Base-by-base conservation (phyloP, 2,113 vertebrate species). In the Nyctereutes procyonoides region DNA sequence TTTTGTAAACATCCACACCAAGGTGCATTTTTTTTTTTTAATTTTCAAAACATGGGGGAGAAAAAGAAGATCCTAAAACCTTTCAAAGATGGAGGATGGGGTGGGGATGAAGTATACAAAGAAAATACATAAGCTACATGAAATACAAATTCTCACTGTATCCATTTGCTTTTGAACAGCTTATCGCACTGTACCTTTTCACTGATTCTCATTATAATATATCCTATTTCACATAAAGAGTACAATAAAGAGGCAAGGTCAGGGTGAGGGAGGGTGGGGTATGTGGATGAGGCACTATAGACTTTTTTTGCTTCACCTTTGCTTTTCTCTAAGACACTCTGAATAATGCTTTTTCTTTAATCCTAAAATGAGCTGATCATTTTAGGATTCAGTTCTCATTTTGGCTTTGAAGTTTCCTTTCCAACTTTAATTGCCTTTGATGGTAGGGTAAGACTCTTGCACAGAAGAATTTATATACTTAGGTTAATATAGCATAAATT, bases 361-460 rank as follows among this genome's bases (percentile, higher is more conserved):
- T 97, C 96, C 81, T 62, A 74, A 98, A 98, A 95, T 93, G 20
- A 97, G 97, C 94, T 82, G 24, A 93, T 96, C 73, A 94, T 71
- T 98, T 98, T 96, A 93, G 65, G 0, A 93, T 98, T 98, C 96
- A 97, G 96, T 98, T 96, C 97, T 91, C 96, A 96, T 82, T 96
- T 98, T 96, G 90, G 97, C 98, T 98, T 99, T 99, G 98, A 99
- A 98, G 98, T 99, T 98, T 97, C 69, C 77, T 98, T 95, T 98
- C 79, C 69, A 24, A 90, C 38, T 98, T 98, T 99, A 98, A 98
- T 99, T 98, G 98, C 96, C 91, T 98, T 98, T 99, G 98, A 98
- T 98, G 95, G 97, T 97, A 95, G 97, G 84, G 95, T 97, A 98
- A 98, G 96, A 95, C 65, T 93, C 77, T 98, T 76, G 63, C 93